Evolutionary conservation across 2,797 vertebrate species (phyloP), one percentile per base, ranked within the genome.

Genomic region (Hoplostethus atlanticus): DNA sequence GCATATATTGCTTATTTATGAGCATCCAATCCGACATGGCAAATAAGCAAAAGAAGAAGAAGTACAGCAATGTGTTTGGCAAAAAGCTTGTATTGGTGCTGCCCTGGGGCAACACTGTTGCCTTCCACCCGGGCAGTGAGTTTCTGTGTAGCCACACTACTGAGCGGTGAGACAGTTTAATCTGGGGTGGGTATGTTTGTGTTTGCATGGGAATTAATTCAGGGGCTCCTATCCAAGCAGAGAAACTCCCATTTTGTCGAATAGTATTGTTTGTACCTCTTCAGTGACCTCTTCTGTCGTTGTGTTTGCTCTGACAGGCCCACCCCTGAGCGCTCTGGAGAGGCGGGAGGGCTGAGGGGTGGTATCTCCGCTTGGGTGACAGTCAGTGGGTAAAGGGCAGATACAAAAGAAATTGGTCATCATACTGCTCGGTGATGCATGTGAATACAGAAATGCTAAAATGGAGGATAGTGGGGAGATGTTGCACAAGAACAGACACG

Each of bases 261-360:
- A 76, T 50, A 36, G 73, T 60, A 53, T 61, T 81, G 73, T 81
- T 80, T 72, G 61, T 50, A 65, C 74, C 80, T 80, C 58, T 51
- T 48, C 46, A 0, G 34, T 80, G 79, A 81, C 87, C 80, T 50
- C 47, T 51, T 42, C 58, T 67, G 65, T 53, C 10, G 36, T 73
- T 63, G 50, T 54, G 28, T 60, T 51, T 56, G 52, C 38, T 55
- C 54, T 71, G 74, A 65, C 59, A 54, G 61, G 54, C 53, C 48
- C 34, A 42, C 67, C 4, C 3, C 4, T 16, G 54, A 46, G 59
- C 58, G 57, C 59, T 59, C 25, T 5, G 17, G 64, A 74, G 53
- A 71, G 38, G 31, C 13, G 46, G 25, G 48, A 8, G 38, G 6
- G 2, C 9, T 17, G 31, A 28, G 42, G 60, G 17, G 36, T 61